Conservation (phyloP, 2,797 vertebrate genomes). For the Glyptemys insculpta region DNA sequence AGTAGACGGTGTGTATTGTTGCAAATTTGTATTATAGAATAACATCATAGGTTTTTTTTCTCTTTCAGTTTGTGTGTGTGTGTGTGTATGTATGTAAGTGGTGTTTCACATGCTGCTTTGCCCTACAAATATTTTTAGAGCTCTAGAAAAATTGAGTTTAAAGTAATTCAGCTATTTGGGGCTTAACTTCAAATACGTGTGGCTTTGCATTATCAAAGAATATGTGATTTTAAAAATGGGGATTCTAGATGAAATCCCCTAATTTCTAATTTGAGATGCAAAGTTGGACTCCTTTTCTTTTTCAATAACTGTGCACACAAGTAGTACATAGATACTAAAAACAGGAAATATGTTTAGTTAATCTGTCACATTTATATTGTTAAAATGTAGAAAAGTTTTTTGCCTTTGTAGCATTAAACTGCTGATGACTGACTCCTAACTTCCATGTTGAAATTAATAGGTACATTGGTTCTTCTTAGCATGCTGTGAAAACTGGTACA, state of each 20-base stretch:
- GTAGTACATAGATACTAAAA: not conserved
- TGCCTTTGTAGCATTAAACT: not conserved
- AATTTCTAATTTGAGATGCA: slow-evolving; percentile 11
- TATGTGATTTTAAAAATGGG: not conserved
- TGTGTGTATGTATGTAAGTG: slow-evolving; percentile 23
- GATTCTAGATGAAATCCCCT: not conserved
- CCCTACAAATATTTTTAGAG: slow-evolving; percentile 50
- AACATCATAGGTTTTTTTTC: slow-evolving; percentile 65
- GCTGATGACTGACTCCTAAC: not conserved
- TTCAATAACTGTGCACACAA: not conserved
- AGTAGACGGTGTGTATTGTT: slow-evolving; percentile 72
- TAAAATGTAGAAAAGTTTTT: not conserved
- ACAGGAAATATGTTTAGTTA: not conserved
- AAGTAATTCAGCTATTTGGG: not conserved
- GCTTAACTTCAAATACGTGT: slow-evolving; percentile 18
- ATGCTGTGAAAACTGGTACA: not conserved
- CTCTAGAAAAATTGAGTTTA: slow-evolving; percentile 8
- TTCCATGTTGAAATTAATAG: not conserved
- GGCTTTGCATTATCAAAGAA: not conserved
- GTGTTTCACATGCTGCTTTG: slow-evolving; percentile 45
- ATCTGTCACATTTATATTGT: not conserved
- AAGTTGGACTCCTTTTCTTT: not conserved
- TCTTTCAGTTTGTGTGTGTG: slow-evolving; percentile 19
- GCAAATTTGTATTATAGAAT: slow-evolving; percentile 73
- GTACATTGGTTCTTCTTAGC: not conserved